Percentiles rank a stretch among this genome's conserved stretches.
These are phyloP conservation scores for Meiosimyza platycephala DNA, from an alignment of 2,888 invertebrate genomes.

Conservation along the genomic window DNA sequence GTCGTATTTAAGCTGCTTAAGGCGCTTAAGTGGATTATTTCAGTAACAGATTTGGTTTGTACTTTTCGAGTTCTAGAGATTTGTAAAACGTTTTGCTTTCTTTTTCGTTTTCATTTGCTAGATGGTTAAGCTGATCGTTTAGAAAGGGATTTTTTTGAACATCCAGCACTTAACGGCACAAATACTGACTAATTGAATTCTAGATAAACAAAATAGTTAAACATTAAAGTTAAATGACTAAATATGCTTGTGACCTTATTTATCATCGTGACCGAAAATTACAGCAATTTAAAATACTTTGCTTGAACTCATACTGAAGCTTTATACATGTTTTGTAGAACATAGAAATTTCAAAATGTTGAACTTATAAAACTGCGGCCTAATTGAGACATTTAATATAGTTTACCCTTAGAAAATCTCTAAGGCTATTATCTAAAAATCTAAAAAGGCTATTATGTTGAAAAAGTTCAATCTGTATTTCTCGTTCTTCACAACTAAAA, in stretches of 20 bases:
- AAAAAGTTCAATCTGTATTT: too few relatives aligned
- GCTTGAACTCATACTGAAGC: too few relatives aligned
- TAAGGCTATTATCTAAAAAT: too few relatives aligned
- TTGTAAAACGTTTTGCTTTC: neutral
- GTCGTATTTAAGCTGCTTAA: constrained; percentile 6
- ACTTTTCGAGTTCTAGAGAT: neutral
- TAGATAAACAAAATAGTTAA: too few relatives aligned
- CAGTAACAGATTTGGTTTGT: neutral
- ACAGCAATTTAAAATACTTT: too few relatives aligned
- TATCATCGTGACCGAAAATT: too few relatives aligned
- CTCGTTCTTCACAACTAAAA: too few relatives aligned
- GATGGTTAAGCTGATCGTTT: neutral
- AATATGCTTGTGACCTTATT: too few relatives aligned
- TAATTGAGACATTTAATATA: neutral
- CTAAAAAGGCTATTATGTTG: too few relatives aligned
- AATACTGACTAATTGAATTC: neutral
- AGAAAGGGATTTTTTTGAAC: neutral
- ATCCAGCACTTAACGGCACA: neutral
- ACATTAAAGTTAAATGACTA: too few relatives aligned
- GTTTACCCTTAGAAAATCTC: too few relatives aligned
- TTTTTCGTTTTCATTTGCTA: neutral
- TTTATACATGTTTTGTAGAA: too few relatives aligned
- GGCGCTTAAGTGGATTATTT: neutral
- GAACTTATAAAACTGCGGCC: neutral
- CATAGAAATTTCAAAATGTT: neutral